These are phyloP conservation scores for Rotaria socialis DNA, from an alignment of 2,888 invertebrate genomes.

Conservation along the genomic window DNA sequence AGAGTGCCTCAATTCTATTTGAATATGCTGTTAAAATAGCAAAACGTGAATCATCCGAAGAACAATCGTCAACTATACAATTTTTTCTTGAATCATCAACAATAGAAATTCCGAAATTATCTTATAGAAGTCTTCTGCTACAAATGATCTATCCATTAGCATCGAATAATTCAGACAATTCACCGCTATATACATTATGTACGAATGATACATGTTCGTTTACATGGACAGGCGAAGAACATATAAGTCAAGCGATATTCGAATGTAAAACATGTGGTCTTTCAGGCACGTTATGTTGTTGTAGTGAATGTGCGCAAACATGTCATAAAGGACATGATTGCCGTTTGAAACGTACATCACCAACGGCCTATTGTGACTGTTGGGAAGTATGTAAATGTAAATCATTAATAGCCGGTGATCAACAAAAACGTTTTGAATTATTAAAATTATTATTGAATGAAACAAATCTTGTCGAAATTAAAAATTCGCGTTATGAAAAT, in stretches of 20 bases:
- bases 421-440: constrained; percentile 78
- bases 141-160: constrained; percentile 56
- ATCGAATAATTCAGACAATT: constrained; percentile 73
- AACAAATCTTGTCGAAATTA: constrained; percentile 83
- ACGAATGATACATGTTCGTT: constrained; percentile 99
- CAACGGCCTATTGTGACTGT: constrained; percentile 98
- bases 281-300: constrained; percentile 85
- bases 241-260: constrained; percentile 94
- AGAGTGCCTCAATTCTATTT: constrained; percentile 80
- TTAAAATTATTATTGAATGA: constrained; percentile 79
- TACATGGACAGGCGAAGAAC: constrained; percentile 97
- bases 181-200: constrained; percentile 88
- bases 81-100: background rate
- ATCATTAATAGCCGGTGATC: constrained; percentile 75
- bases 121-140: constrained; percentile 71
- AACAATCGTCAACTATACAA: constrained; percentile 56
- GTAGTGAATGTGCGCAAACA: constrained; percentile 93
- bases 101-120: constrained; percentile 63
- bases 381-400: constrained; percentile 99
- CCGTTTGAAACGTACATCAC: constrained; percentile 82
- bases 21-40: constrained; percentile 66
- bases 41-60: constrained; percentile 53
- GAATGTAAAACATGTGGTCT: constrained; percentile 96
- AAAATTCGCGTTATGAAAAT: constrained; percentile 81
- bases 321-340: constrained; percentile 81